These are phyloP conservation scores for Myotis planiceps DNA, from an alignment of 2,797 vertebrate species.

Conservation along the genomic window DNA sequence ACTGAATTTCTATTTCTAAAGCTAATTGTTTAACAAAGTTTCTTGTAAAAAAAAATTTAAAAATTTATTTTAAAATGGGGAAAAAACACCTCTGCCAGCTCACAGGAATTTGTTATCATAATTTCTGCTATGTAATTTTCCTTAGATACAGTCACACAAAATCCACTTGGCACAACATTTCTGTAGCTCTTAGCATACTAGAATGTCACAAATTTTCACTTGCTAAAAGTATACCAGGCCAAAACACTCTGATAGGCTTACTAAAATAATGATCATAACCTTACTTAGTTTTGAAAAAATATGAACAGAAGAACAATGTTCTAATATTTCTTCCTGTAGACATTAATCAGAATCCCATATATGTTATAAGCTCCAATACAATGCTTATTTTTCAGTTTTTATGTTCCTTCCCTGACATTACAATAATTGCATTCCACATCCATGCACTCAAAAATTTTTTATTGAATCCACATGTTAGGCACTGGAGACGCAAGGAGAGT, in stretches of 20 bases:
- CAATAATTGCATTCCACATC: background rate
- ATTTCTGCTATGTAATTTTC: constrained; percentile 11
- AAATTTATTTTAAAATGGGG: background rate
- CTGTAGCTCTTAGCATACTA: background rate
- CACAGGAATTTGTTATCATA: background rate
- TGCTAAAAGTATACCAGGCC: background rate
- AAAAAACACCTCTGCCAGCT: background rate
- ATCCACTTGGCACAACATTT: background rate
- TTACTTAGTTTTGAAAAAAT: background rate
- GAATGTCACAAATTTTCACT: background rate
- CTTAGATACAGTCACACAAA: background rate
- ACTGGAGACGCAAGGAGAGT: background rate
- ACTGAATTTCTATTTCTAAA: background rate
- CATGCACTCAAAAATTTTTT: background rate
- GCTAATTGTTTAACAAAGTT: background rate
- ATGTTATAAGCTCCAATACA: background rate
- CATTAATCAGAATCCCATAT: background rate
- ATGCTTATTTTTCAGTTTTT: background rate
- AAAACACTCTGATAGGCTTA: background rate
- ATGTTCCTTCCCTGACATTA: background rate
- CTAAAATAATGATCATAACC: background rate
- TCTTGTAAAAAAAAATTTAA: background rate
- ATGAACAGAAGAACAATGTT: background rate
- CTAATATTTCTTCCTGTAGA: background rate
- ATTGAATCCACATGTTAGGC: background rate